A percentile compares a stretch with the other conserved stretches of the same genome.
Evolutionary conservation across 2,797 vertebrate species (phyloP).

Genomic region (Cyclura pinguis): DNA sequence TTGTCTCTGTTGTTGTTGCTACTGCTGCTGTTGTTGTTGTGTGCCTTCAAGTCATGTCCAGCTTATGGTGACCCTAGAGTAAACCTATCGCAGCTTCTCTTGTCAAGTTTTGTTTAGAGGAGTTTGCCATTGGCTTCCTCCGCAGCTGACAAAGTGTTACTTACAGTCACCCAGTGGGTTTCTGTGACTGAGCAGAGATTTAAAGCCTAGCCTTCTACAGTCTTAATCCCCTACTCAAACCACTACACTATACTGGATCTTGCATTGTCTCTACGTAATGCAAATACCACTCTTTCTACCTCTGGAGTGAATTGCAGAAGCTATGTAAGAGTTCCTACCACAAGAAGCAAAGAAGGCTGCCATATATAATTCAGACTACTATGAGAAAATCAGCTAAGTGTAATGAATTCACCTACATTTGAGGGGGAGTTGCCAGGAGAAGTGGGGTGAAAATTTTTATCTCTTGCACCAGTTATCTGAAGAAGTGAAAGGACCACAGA

Average conservation of each 20-base stretch:
- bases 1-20: too few relatives aligned
- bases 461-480: neutral
- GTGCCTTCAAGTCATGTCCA: too few relatives aligned
- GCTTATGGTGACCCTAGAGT: too few relatives aligned
- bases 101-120: too few relatives aligned
- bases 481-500: constrained; percentile 20
- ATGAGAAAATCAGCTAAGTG: constrained; percentile 44
- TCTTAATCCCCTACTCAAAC: too few relatives aligned
- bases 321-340: constrained; percentile 20
- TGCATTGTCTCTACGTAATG: neutral
- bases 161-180: too few relatives aligned
- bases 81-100: too few relatives aligned
- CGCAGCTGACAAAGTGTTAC: too few relatives aligned
- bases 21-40: too few relatives aligned
- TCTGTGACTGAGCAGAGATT: too few relatives aligned
- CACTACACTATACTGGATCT: neutral
- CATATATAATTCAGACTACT: constrained; percentile 40
- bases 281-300: constrained; percentile 2
- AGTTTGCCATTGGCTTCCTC: too few relatives aligned
- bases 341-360: neutral
- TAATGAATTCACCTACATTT: constrained; percentile 37
- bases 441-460: neutral
- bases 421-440: neutral
- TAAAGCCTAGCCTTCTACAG: too few relatives aligned
- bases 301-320: constrained; percentile 44